A percentile compares a stretch with the other conserved stretches of the same genome.
phyloP scores from a whole-genome alignment of 2,797 vertebrate genomes.

The Enteromius mattozi region DNA sequence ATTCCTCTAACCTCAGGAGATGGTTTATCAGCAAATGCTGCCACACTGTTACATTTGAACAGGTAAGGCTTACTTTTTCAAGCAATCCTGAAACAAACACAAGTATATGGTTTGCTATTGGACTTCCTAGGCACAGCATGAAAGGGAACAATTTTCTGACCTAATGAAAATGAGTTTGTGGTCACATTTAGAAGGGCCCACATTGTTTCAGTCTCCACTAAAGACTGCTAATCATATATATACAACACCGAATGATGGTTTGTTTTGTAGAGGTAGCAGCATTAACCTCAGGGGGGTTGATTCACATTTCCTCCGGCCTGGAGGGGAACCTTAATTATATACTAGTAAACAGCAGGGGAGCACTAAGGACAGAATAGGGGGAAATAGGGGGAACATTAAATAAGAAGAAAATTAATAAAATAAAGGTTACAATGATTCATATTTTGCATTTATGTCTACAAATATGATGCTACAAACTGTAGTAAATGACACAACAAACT shows the following conservation, averaged over 20 bases:
- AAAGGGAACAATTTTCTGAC: background rate
- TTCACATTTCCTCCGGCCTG: slow-evolving; percentile 50
- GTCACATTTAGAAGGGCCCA: background rate
- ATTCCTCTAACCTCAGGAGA: background rate
- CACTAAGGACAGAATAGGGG: background rate
- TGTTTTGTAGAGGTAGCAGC: slow-evolving; percentile 28
- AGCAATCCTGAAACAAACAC: slow-evolving; percentile 21
- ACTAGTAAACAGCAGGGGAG: slow-evolving; percentile 28
- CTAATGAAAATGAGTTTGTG: slow-evolving; percentile 1
- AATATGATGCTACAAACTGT: too few species aligned
- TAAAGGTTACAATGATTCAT: too few species aligned
- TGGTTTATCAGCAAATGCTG: slow-evolving; percentile 13
- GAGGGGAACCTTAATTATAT: slow-evolving; percentile 48
- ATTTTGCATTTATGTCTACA: too few species aligned
- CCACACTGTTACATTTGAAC: slow-evolving; percentile 18
- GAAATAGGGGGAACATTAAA: too few species aligned
- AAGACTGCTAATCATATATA: background rate
- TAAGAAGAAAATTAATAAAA: too few species aligned
- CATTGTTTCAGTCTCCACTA: background rate
- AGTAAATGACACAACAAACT: too few species aligned
- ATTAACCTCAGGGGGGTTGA: slow-evolving; percentile 51
- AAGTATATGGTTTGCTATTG: background rate
- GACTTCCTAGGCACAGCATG: background rate
- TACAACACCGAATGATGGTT: background rate
- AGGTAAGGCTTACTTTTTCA: background rate